Evolutionary conservation across 2,113 vertebrate genomes (phyloP).

Genomic region (Gallinago jamesoni): DNA sequence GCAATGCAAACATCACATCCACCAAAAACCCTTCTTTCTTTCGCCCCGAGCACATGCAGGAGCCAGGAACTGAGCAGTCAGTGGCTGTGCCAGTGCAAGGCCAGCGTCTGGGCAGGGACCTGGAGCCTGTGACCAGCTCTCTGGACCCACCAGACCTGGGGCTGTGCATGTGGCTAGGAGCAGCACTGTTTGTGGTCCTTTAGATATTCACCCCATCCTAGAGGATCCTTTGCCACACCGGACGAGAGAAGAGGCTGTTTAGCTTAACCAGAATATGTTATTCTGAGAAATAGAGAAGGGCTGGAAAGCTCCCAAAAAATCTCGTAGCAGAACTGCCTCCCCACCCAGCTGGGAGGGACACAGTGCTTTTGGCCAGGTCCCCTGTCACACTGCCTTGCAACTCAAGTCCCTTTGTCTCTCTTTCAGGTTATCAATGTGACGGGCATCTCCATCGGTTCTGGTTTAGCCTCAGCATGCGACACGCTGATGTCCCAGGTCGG

Average conservation of each 20-base stretch:
- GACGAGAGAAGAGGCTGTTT: background rate
- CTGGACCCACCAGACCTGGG: background rate
- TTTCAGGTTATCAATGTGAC: constrained; percentile 87
- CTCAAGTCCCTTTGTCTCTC: background rate
- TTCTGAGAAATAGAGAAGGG: background rate
- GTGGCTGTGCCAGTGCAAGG: background rate
- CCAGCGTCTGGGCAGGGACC: background rate
- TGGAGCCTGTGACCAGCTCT: background rate
- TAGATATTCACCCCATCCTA: background rate
- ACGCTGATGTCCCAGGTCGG: constrained; percentile 92
- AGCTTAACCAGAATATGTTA: background rate
- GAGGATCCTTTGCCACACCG: background rate
- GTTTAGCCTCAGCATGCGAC: constrained; percentile 87
- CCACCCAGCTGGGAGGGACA: constrained; percentile 3
- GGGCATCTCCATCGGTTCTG: constrained; percentile 82
- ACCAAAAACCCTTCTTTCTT: background rate
- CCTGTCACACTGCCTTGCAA: background rate
- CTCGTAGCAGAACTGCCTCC: background rate
- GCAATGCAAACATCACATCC: background rate
- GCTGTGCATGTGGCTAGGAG: background rate
- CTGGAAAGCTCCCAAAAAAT: background rate
- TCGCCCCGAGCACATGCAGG: background rate
- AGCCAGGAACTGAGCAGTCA: background rate
- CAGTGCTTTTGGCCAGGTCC: background rate
- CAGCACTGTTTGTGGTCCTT: background rate